A percentile compares a stretch with the other conserved stretches of the same genome.
These are phyloP conservation scores for Sceliomorpha sp. DNA, from an alignment of 2,888 invertebrate species.

Conservation along the genomic window DNA sequence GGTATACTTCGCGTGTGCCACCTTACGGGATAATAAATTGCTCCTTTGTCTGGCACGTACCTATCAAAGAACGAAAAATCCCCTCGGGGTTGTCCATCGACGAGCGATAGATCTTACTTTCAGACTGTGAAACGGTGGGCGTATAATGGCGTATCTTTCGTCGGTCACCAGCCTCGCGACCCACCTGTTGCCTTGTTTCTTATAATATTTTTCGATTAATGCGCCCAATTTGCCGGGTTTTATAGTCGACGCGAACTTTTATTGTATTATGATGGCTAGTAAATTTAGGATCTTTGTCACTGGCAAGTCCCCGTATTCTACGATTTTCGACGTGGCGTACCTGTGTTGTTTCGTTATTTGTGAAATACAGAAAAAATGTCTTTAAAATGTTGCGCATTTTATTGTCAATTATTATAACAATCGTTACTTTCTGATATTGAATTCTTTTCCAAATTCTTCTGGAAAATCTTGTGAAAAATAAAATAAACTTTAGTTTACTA, in stretches of 20 bases:
- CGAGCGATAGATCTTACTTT: constrained; percentile 24
- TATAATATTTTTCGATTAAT: constrained; percentile 55
- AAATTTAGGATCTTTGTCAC: constrained; percentile 1
- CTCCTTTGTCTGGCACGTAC: constrained; percentile 33
- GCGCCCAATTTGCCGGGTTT: constrained; percentile 12
- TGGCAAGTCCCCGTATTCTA: background rate
- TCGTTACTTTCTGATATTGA: too few relatives aligned
- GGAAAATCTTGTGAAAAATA: too few relatives aligned
- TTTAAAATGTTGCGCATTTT: too few relatives aligned
- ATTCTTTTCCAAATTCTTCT: too few relatives aligned
- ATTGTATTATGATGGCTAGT: background rate
- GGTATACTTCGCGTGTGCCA: constrained; percentile 30
- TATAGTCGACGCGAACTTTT: background rate
- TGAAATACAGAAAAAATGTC: too few relatives aligned
- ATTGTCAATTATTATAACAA: too few relatives aligned
- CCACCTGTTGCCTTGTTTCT: constrained; percentile 63
- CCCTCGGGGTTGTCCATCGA: constrained; percentile 24
- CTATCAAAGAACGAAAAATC: constrained; percentile 27
- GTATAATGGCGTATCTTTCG: constrained; percentile 21
- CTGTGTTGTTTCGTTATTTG: too few relatives aligned
- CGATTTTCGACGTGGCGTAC: too few relatives aligned
- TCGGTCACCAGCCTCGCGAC: constrained; percentile 39
- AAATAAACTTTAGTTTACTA: too few relatives aligned
- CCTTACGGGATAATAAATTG: constrained; percentile 43
- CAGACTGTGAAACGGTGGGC: constrained; percentile 33